Base-by-base conservation (phyloP, 2,888 invertebrate genomes). In the Drosophila sordidula region DNA sequence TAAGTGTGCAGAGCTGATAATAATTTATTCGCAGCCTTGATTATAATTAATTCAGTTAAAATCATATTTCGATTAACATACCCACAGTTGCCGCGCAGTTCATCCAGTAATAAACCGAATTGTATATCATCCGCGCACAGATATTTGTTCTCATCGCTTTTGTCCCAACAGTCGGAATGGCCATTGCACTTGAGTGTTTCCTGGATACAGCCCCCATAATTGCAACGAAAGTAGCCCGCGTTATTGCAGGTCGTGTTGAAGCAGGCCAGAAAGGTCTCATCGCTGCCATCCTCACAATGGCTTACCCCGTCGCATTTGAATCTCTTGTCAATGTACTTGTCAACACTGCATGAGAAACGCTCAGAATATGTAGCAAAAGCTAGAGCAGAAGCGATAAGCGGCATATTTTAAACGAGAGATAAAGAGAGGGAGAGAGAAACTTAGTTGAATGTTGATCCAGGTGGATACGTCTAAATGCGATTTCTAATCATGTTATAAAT, bases 201-300 rank as follows among this genome's bases (percentile, higher is more conserved):
- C 0, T 12, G 6, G 5, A 78, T n/a, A 16, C 77, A 77, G 12
- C 59, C 74, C 0, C 77, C 78, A 39, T 77, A 77, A n/a, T 44
- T 41, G 18, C 78, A 77, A 0, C 50, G 57, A 56, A 45, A 74
- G 4, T n/a, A 2, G 6, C 18, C 12, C 0, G 8, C 8, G 6
- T 41, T 4, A 22, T 22, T n/a, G n/a, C 70, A 77, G 0, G 6
- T 47, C 0, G 14, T 39, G 0, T 25, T 39, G 8, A 41, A 46
- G 12, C 76, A 77, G 0, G 29, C 2, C 3, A 22, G 16, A 22
- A 64, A 73, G 0, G 11, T 14, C 12, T 77, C 78, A 39, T 77
- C 78, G 8, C 55, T 55, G 0, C 32, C 26, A 51, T 75, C 64
- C 0, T 0, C 6, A 32, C 70, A 70, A 38, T 77, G 11, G 3